Evolutionary conservation across 2,113 vertebrate genomes (phyloP), one percentile per base, ranked within the genome.

Genomic region (Edolisoma coerulescens): DNA sequence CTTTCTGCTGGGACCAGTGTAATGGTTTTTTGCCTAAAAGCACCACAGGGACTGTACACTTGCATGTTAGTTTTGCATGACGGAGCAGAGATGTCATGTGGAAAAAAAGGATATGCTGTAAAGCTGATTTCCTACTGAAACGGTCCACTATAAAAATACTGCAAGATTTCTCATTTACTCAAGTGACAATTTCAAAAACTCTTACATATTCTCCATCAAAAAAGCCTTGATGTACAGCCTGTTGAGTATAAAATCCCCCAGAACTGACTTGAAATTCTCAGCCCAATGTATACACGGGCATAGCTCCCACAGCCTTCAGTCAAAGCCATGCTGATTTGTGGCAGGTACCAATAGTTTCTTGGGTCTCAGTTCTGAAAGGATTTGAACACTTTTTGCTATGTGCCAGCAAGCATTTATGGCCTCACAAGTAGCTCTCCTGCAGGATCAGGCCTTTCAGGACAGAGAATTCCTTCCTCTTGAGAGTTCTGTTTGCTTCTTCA

Each of bases 81-180:
- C 0, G 2, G 80, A 97, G 64, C 69, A 95, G 88, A 88, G 85
- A 95, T 60, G 77, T 88, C 59, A 88, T 69, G 78, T 94, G 30
- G 74, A 84, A 97, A 96, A 80, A 93, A 76, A 42, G 54, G 49
- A 49, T 56, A 64, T 60, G 59, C 53, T 56, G 14, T 91, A 96
- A 97, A 97, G 86, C 65, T 70, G 47, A 54, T 96, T 97, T 96
- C 93, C 73, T 85, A 75, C 63, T 56, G 17, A 96, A 95, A 96
- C 57, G 61, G 84, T 89, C 68, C 84, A 57, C 71, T 73, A 95
- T 52, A 97, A 97, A 97, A 97, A 97, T 74, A 95, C 35, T 56
- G 18, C 27, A 84, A 90, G 64, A 93, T 80, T 93, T 88, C 68
- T 84, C 91, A 91, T 87, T 93, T 92, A 85, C 32, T 87, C 91